Evolutionary conservation across 2,797 vertebrate species (phyloP).

Genomic region (Rhinatrema bivittatum): DNA sequence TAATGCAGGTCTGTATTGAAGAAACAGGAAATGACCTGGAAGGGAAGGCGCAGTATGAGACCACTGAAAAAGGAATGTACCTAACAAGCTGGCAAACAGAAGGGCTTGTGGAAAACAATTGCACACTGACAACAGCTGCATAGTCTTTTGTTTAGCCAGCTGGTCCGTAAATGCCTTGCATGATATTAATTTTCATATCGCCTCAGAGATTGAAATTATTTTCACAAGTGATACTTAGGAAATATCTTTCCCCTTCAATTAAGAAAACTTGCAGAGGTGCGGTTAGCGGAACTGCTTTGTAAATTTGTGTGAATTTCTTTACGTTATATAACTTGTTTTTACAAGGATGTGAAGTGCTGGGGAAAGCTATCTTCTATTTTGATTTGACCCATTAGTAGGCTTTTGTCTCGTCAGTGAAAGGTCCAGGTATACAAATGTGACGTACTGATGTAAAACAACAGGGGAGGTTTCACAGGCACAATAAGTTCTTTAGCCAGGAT

Average conservation of each 20-base stretch:
- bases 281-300: too few species aligned
- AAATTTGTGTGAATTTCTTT: too few species aligned
- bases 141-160: conserved; percentile 14
- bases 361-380: too few species aligned
- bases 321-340: too few species aligned
- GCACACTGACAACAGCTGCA: background rate
- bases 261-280: too few species aligned
- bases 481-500: too few species aligned
- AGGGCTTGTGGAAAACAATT: conserved; percentile 21
- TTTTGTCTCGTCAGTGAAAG: too few species aligned
- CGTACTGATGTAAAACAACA: too few species aligned
- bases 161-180: conserved; percentile 5
- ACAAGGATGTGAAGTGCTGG: too few species aligned
- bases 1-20: conserved; percentile 49
- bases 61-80: conserved; percentile 39
- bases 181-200: conserved; percentile 6
- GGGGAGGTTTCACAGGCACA: too few species aligned
- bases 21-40: conserved; percentile 78
- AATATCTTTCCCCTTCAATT: conserved; percentile 10
- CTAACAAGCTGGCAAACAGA: conserved; percentile 9
- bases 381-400: too few species aligned
- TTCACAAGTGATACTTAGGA: conserved; percentile 15
- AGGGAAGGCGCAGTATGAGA: conserved; percentile 60
- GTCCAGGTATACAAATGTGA: too few species aligned
- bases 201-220: background rate